These are phyloP conservation scores for Cephalopachus bancanus DNA, from an alignment of 2,797 vertebrate species.

Conservation along the genomic window DNA sequence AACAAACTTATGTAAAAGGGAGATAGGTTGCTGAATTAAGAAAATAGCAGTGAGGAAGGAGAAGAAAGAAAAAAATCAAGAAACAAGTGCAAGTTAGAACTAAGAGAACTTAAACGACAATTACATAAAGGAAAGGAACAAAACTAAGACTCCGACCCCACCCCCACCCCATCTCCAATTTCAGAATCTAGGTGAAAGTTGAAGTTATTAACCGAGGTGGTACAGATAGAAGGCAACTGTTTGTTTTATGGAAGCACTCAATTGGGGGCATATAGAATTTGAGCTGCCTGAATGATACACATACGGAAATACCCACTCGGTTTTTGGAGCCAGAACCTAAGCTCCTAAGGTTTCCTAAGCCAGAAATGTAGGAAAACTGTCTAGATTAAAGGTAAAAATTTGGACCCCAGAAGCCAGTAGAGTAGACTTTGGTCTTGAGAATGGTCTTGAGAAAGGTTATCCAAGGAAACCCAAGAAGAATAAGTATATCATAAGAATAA, in stretches of 20 bases:
- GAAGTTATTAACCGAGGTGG: neutral
- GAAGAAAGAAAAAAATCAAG: conserved; percentile 25
- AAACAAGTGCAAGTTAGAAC: conserved; percentile 7
- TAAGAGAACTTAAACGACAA: neutral
- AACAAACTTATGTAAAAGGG: conserved; percentile 35
- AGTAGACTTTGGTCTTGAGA: neutral
- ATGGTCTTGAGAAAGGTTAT: neutral
- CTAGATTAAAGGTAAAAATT: neutral
- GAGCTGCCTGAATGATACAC: conserved; percentile 23
- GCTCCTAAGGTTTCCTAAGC: neutral
- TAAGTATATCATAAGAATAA: neutral
- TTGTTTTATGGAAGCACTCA: neutral
- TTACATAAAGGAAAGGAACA: neutral
- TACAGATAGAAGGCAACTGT: neutral
- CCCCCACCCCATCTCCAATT: neutral
- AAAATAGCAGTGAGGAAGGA: conserved; percentile 31
- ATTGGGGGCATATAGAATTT: neutral
- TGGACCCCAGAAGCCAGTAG: neutral
- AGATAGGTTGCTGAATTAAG: conserved; percentile 4
- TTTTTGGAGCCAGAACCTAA: neutral
- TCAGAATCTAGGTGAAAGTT: neutral
- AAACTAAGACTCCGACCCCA: neutral
- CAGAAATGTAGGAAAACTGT: neutral
- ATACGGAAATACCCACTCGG: neutral
- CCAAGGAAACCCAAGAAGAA: conserved; percentile 12